phyloP scores from a whole-genome alignment of 1,140 invertebrate genomes.

The Arion vulgaris region DNA sequence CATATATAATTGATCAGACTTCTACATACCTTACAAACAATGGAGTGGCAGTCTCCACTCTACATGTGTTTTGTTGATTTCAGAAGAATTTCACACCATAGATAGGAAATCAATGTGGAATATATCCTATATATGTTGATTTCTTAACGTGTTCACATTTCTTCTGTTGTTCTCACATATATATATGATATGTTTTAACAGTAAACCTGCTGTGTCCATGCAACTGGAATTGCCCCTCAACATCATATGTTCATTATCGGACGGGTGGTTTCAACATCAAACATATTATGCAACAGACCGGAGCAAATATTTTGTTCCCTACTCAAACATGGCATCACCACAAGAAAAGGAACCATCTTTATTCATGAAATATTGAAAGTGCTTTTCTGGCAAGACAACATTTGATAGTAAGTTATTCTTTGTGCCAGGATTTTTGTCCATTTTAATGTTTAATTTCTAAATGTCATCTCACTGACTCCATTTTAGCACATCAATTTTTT shows the following conservation, averaged over 20 bases:
- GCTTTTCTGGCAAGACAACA: constrained; percentile 92
- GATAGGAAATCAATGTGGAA: too few species aligned
- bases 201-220: constrained; percentile 84
- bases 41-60: too few species aligned
- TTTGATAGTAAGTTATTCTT: constrained; percentile 82
- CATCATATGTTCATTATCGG: constrained; percentile 92
- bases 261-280: constrained; percentile 88
- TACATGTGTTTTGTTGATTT: too few species aligned
- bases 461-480: too few species aligned
- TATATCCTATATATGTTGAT: too few species aligned
- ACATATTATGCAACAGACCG: constrained; percentile 88
- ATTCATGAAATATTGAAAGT: constrained; percentile 91
- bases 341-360: constrained; percentile 90
- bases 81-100: too few species aligned
- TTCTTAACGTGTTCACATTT: too few species aligned
- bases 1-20: too few species aligned
- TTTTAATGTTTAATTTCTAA: constrained; percentile 9
- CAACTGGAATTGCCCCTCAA: constrained; percentile 93
- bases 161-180: too few species aligned
- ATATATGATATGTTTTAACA: constrained; percentile 24
- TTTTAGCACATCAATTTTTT: background rate
- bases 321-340: constrained; percentile 71
- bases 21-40: too few species aligned
- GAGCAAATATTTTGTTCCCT: constrained; percentile 81
- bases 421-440: too few species aligned